Conservation (phyloP, 2,113 vertebrate species). For the Ochotona princeps region DNA sequence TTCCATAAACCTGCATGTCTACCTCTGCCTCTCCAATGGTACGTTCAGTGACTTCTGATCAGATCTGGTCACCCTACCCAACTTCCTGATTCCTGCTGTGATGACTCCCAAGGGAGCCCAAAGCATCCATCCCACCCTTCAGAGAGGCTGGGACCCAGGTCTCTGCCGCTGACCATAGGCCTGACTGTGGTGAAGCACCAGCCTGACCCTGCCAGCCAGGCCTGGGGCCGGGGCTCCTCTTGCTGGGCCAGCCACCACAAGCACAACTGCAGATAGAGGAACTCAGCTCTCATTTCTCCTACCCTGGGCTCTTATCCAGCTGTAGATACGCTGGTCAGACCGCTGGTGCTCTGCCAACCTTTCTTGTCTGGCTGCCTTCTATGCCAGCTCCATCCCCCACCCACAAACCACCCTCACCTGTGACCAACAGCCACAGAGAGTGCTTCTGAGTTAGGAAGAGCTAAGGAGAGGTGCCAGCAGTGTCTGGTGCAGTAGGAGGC, state of each 20-base stretch:
- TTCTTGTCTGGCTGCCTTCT: neutral
- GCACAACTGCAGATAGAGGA: too few species aligned
- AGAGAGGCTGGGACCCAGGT: neutral
- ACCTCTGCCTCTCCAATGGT: constrained; percentile 25
- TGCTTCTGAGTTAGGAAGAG: neutral
- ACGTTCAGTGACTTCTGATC: neutral
- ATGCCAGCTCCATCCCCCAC: neutral
- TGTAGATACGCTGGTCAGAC: too few species aligned
- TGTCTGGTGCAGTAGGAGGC: neutral
- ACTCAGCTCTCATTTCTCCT: too few species aligned
- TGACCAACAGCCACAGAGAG: neutral
- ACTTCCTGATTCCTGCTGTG: neutral
- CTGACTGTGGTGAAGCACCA: neutral
- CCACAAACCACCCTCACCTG: too few species aligned
- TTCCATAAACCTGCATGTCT: neutral
- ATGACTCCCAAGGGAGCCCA: neutral
- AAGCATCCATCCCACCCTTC: neutral
- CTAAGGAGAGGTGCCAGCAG: neutral
- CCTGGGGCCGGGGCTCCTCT: too few species aligned
- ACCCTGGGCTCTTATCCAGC: too few species aligned
- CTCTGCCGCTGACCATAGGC: neutral
- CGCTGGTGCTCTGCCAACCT: too few species aligned
- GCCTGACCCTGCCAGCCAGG: neutral
- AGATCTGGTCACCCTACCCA: neutral
- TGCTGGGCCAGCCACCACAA: neutral